Evolutionary conservation across 1,140 invertebrate species (phyloP).

Genomic region (Pseudomyrmex pallidus): DNA sequence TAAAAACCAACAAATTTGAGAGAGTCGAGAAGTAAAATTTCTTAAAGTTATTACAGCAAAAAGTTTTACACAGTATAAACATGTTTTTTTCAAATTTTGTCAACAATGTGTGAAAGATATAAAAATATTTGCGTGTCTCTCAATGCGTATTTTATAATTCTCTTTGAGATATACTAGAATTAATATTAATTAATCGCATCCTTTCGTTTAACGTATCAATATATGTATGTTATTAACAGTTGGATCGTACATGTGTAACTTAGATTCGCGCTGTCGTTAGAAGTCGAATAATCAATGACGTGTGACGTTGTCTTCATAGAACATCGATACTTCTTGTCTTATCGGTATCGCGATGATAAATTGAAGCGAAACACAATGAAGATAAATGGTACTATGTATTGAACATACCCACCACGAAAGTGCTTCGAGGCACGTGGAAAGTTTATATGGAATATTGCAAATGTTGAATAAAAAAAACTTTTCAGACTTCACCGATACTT

Average conservation of each 20-base stretch:
- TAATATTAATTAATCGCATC: not conserved
- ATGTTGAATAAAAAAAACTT: not conserved
- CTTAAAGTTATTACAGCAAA: not conserved
- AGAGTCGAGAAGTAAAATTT: too few species aligned
- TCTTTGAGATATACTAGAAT: not conserved
- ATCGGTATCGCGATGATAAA: constrained; percentile 14
- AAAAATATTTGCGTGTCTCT: not conserved
- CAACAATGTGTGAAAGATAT: not conserved
- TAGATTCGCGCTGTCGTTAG: not conserved
- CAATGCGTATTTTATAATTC: not conserved
- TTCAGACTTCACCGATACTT: not conserved
- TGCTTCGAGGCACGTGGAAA: not conserved
- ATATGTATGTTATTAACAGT: not conserved
- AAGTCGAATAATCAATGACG: constrained; percentile 1
- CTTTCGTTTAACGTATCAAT: too few species aligned
- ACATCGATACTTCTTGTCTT: constrained; percentile 15
- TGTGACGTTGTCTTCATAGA: not conserved
- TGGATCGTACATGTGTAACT: not conserved
- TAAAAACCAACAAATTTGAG: not conserved
- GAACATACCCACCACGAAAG: not conserved
- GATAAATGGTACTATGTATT: constrained; percentile 13
- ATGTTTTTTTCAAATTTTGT: not conserved
- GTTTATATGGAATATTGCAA: not conserved
- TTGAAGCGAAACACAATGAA: constrained; percentile 9
- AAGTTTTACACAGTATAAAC: not conserved